Evolutionary conservation across 92 coral and sea anemone species (phyloP).

Genomic region (Heteractis magnifica): DNA sequence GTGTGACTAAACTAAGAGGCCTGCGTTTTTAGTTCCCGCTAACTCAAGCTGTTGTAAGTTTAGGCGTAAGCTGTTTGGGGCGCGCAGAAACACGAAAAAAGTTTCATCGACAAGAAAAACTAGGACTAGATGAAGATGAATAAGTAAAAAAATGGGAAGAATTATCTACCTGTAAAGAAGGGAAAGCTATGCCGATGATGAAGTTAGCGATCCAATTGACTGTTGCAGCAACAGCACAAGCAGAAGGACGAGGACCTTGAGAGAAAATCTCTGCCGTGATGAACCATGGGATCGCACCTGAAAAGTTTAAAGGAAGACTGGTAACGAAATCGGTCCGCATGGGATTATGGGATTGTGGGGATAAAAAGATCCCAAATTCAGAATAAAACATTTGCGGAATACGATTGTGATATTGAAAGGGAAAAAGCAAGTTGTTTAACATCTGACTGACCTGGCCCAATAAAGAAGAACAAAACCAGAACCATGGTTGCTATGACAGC

Average conservation of each 20-base stretch:
- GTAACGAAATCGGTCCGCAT: neutral
- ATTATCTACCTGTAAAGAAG: conserved; percentile 78
- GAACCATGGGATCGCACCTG: conserved; percentile 96
- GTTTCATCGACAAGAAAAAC: neutral
- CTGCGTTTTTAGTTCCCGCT: no score
- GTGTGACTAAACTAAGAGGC: no score
- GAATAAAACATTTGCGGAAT: no score
- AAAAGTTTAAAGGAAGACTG: neutral
- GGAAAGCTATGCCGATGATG: conserved; percentile 77
- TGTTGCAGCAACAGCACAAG: conserved; percentile 79
- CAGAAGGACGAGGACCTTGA: conserved; percentile 93
- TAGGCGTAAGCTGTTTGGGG: no score
- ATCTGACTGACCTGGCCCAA: conserved; percentile 80
- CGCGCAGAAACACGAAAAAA: no score
- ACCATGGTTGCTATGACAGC: conserved; percentile 75
- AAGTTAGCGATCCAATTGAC: conserved; percentile 94
- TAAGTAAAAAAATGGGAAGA: neutral
- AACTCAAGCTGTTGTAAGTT: no score
- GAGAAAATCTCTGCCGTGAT: conserved; percentile 92
- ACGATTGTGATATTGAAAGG: neutral
- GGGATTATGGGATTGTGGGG: no score
- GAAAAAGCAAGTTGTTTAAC: neutral
- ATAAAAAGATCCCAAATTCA: no score
- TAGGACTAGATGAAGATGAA: neutral
- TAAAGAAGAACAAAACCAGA: conserved; percentile 70